Percentiles rank a stretch among this genome's conserved stretches.
These are phyloP conservation scores for Oxystoma pomonae DNA, from an alignment of 2,888 invertebrate genomes.

Conservation along the genomic window DNA sequence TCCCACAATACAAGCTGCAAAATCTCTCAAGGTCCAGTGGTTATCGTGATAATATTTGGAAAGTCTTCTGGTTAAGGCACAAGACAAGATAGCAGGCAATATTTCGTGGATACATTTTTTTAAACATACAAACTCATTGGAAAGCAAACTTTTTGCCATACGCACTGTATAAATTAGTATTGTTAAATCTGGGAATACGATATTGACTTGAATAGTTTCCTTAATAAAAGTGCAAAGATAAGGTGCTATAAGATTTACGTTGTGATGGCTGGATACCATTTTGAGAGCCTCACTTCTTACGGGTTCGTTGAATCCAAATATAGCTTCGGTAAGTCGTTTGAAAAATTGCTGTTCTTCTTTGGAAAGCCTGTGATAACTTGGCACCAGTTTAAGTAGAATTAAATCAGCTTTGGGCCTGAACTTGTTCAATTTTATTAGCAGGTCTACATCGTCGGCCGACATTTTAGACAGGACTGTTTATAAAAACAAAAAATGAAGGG, in stretches of 20 bases:
- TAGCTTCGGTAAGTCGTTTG: slow-evolving; percentile 35
- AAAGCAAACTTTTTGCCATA: slow-evolving; percentile 36
- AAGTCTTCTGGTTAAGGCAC: slow-evolving; percentile 33
- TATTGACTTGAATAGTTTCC: slow-evolving; percentile 34
- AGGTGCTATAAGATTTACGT: slow-evolving; percentile 32
- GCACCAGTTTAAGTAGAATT: slow-evolving; percentile 33
- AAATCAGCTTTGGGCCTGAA: slow-evolving; percentile 34
- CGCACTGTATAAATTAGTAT: slow-evolving; percentile 36
- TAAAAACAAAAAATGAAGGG: background rate
- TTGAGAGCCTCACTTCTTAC: slow-evolving; percentile 34
- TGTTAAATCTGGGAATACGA: slow-evolving; percentile 35
- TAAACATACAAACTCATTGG: slow-evolving; percentile 31
- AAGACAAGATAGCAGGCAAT: slow-evolving; percentile 35
- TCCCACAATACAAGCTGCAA: slow-evolving; percentile 34
- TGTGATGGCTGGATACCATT: slow-evolving; percentile 29
- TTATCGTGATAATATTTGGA: slow-evolving; percentile 38
- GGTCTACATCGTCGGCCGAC: background rate
- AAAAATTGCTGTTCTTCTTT: slow-evolving; percentile 37
- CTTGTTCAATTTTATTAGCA: slow-evolving; percentile 16
- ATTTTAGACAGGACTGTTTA: background rate
- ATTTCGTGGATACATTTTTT: slow-evolving; percentile 32
- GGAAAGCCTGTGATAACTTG: slow-evolving; percentile 32
- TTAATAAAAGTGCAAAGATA: slow-evolving; percentile 35
- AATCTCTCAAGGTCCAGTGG: slow-evolving; percentile 39
- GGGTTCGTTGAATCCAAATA: slow-evolving; percentile 38